phyloP scores from a whole-genome alignment of 2,888 invertebrate genomes.

The Lasius fuliginosus region DNA sequence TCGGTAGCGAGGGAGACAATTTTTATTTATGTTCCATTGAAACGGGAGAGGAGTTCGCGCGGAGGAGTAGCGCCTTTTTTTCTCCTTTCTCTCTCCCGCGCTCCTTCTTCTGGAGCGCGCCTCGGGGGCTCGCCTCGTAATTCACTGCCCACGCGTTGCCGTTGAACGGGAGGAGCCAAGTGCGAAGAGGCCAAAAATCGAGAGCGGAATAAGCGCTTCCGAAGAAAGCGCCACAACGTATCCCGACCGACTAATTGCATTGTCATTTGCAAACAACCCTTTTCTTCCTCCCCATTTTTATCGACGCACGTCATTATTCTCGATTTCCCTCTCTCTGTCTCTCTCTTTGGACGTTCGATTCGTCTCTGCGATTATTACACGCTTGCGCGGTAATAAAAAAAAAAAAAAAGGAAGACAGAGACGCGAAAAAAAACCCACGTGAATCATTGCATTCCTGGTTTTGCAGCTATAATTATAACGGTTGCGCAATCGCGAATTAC shows the following conservation, averaged over 20 bases:
- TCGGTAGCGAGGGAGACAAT: slow-evolving; percentile 80
- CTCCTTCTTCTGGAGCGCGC: slow-evolving; percentile 58
- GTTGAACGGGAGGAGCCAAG: slow-evolving; percentile 29
- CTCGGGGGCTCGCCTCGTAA: slow-evolving; percentile 77
- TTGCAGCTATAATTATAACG: not conserved
- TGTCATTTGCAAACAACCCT: slow-evolving; percentile 36
- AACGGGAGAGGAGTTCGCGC: slow-evolving; percentile 72
- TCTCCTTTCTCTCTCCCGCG: slow-evolving; percentile 29
- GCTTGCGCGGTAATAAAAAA: not conserved
- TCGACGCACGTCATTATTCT: slow-evolving; percentile 2
- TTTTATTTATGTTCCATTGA: slow-evolving; percentile 82
- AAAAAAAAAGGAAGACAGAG: not conserved
- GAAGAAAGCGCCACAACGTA: slow-evolving; percentile 45
- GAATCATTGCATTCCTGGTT: slow-evolving; percentile 11
- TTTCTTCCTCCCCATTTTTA: not conserved
- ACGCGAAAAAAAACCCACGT: slow-evolving; percentile 3
- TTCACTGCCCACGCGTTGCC: slow-evolving; percentile 76
- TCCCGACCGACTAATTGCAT: slow-evolving; percentile 49
- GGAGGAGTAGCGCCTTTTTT: slow-evolving; percentile 12
- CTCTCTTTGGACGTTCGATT: not conserved
- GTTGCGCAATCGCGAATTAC: slow-evolving; percentile 7
- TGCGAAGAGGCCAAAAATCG: slow-evolving; percentile 55
- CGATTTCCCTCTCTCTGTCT: not conserved
- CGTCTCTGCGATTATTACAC: not conserved
- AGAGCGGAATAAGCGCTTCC: slow-evolving; percentile 63